phyloP scores from a whole-genome alignment of 2,113 vertebrate species.

The Hemibates koningsi region DNA sequence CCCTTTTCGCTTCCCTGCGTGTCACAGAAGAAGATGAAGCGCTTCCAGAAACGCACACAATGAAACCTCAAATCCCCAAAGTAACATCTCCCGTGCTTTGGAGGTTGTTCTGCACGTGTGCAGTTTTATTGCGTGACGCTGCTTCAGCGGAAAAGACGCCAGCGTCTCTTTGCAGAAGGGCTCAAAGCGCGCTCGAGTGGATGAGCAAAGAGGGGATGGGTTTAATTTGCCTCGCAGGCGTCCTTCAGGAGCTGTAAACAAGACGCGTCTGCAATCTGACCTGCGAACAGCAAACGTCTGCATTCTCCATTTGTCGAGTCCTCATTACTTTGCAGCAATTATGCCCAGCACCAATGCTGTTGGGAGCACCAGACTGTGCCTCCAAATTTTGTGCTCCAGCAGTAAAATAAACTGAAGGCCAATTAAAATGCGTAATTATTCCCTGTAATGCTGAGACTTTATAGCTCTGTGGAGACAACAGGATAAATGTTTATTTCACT shows the following conservation, averaged over 20 bases:
- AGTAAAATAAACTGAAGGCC: background rate
- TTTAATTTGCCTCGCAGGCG: slow-evolving; percentile 30
- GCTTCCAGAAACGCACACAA: background rate
- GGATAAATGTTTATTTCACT: background rate
- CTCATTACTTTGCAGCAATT: slow-evolving; percentile 26
- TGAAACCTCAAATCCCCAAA: slow-evolving; percentile 1
- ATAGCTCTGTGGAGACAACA: slow-evolving; percentile 3
- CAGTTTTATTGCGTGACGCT: background rate
- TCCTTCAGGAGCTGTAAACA: slow-evolving; percentile 33
- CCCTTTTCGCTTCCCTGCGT: background rate
- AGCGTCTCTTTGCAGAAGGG: background rate
- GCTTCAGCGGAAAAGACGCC: slow-evolving; percentile 23
- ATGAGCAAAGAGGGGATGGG: background rate
- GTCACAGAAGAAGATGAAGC: background rate
- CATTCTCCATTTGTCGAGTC: slow-evolving; percentile 30
- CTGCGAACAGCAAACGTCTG: slow-evolving; percentile 14
- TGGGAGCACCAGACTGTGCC: background rate
- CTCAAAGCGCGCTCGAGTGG: background rate
- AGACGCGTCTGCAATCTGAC: slow-evolving; percentile 20
- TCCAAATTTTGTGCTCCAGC: background rate
- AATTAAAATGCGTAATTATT: slow-evolving; percentile 18
- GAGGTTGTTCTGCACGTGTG: background rate
- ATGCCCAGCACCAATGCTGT: background rate
- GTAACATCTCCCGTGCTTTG: background rate
- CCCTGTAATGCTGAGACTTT: background rate